phyloP scores from a whole-genome alignment of 2,888 invertebrate species.

The Tenthredo amoena region DNA sequence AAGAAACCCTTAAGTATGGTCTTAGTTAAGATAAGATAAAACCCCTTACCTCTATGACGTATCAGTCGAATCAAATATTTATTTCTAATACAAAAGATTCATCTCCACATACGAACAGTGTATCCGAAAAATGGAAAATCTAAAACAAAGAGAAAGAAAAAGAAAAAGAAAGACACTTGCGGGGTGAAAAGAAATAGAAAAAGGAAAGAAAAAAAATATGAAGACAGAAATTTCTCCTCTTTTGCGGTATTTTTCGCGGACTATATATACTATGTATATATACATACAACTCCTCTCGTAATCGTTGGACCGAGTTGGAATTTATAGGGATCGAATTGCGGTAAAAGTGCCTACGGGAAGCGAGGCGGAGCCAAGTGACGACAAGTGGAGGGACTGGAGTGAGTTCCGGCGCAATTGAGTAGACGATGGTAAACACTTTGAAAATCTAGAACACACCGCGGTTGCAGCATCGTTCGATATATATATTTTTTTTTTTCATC shows the following conservation, averaged over 20 bases:
- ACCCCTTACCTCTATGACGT: neutral
- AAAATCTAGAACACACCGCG: slow-evolving; percentile 26
- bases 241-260: neutral
- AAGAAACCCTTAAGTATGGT: slow-evolving; percentile 40
- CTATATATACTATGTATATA: neutral
- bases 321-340: slow-evolving; percentile 49
- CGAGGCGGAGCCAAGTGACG: slow-evolving; percentile 50
- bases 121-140: neutral
- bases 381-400: slow-evolving; percentile 47
- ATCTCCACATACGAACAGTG: neutral
- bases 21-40: neutral
- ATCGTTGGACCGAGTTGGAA: slow-evolving; percentile 29
- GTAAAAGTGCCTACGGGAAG: slow-evolving; percentile 46
- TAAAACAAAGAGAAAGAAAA: neutral
- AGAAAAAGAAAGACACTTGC: no score
- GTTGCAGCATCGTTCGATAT: neutral
- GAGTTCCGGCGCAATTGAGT: slow-evolving; percentile 47
- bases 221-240: slow-evolving; percentile 3
- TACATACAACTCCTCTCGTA: neutral
- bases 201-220: neutral
- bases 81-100: neutral
- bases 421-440: slow-evolving; percentile 47
- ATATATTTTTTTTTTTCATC: neutral
- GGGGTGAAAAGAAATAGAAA: no score
- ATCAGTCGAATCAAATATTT: neutral